These are phyloP conservation scores for Arctia plantaginis DNA, from an alignment of 2,888 invertebrate species.

Conservation along the genomic window DNA sequence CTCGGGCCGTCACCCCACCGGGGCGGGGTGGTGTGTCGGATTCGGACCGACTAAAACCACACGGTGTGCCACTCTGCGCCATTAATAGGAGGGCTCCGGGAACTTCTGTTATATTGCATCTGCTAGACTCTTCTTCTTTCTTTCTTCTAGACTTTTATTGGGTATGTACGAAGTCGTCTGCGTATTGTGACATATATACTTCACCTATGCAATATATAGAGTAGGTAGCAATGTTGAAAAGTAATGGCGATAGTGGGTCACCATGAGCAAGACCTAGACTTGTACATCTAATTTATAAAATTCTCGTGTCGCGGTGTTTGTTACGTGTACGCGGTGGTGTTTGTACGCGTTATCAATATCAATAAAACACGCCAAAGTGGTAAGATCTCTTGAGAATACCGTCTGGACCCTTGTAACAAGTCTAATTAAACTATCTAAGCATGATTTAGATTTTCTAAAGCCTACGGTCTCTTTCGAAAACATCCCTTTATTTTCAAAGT, in stretches of 20 bases:
- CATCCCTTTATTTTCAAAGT: conserved; percentile 22
- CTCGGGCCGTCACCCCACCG: too few species aligned
- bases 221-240: conserved; percentile 52
- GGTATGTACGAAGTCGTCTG: background rate
- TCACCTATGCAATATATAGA: conserved; percentile 18
- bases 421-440: conserved; percentile 25
- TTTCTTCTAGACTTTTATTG: background rate
- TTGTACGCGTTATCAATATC: conserved; percentile 53
- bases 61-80: too few species aligned
- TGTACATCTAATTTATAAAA: background rate
- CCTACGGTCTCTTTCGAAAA: conserved; percentile 22
- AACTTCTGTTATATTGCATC: too few species aligned
- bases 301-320: too few species aligned
- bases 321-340: too few species aligned
- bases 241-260: conserved; percentile 52
- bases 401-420: conserved; percentile 29
- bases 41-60: too few species aligned
- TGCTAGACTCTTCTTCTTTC: too few species aligned
- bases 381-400: conserved; percentile 33
- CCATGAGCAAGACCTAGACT: conserved; percentile 49
- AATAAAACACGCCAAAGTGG: conserved; percentile 45
- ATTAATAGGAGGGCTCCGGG: too few species aligned
- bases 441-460: conserved; percentile 29
- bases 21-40: too few species aligned
- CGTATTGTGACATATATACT: background rate